Evolutionary conservation across 2,113 vertebrate genomes (phyloP).

Genomic region (Gymnorhina tibicen): DNA sequence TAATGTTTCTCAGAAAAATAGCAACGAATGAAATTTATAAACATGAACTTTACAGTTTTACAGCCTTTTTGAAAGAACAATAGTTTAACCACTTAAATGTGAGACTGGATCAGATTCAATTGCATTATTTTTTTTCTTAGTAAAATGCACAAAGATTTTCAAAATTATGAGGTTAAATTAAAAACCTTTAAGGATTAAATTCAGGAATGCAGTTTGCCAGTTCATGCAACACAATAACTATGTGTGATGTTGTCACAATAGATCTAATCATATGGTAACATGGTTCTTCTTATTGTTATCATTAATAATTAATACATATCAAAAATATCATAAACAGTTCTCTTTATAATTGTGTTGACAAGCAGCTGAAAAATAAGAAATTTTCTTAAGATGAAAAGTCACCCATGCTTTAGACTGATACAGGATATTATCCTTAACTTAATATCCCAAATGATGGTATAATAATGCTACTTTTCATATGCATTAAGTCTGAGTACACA

Average conservation of each 20-base stretch:
- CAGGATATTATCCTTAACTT: not conserved
- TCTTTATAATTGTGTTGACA: not conserved
- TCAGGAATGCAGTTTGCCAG: not conserved
- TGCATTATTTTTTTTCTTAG: not conserved
- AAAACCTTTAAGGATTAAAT: not conserved
- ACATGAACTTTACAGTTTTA: not conserved
- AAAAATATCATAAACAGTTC: not conserved
- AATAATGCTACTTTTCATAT: not conserved
- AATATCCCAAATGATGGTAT: not conserved
- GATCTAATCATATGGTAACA: not conserved
- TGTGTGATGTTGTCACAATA: not conserved
- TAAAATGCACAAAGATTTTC: not conserved
- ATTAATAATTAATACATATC: not conserved
- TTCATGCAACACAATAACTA: not conserved
- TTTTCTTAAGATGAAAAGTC: not conserved
- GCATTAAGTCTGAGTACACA: not conserved
- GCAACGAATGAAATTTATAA: not conserved
- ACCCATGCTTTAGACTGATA: not conserved
- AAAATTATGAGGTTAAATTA: not conserved
- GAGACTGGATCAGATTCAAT: not conserved
- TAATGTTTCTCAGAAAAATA: not conserved
- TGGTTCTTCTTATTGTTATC: not conserved
- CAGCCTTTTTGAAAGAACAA: not conserved
- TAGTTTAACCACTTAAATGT: not conserved
- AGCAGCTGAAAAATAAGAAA: not conserved